These are phyloP conservation scores for Dascyllus trimaculatus DNA, from an alignment of 2,113 vertebrate genomes.

Conservation along the genomic window DNA sequence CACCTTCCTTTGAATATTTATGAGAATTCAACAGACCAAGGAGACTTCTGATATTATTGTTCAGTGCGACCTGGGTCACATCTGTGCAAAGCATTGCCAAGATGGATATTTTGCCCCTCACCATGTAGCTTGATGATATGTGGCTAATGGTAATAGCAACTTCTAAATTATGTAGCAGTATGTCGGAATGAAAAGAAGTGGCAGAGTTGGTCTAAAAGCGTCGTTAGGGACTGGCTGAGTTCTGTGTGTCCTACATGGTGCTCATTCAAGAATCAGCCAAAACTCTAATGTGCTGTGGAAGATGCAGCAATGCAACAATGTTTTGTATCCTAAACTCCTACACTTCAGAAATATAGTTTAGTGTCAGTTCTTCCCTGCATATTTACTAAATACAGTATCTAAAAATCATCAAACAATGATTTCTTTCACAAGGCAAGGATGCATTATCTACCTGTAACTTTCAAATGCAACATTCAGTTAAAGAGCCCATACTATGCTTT, in stretches of 20 bases:
- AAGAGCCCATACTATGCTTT: no score
- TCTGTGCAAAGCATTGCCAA: not conserved
- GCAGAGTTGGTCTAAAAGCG: not conserved
- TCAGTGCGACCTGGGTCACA: conserved; percentile 15
- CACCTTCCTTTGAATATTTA: conserved; percentile 42
- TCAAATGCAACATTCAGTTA: no score
- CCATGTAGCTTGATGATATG: conserved; percentile 12
- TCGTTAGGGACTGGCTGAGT: not conserved
- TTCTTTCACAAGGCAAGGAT: no score
- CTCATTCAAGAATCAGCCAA: not conserved
- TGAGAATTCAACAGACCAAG: conserved; percentile 19
- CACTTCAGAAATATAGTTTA: no score
- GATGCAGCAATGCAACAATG: no score
- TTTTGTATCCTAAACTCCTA: no score
- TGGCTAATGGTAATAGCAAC: not conserved
- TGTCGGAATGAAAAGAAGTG: not conserved
- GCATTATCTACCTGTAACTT: no score
- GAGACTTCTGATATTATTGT: conserved; percentile 35
- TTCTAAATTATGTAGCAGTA: conserved; percentile 9
- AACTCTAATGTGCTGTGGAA: no score
- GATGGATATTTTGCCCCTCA: not conserved
- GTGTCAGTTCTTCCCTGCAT: no score
- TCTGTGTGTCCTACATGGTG: not conserved
- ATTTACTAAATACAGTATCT: no score
- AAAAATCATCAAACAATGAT: no score